Evolutionary conservation across 2,113 vertebrate species (phyloP), one percentile per base, ranked within the genome.

Genomic region (Nestor notabilis): DNA sequence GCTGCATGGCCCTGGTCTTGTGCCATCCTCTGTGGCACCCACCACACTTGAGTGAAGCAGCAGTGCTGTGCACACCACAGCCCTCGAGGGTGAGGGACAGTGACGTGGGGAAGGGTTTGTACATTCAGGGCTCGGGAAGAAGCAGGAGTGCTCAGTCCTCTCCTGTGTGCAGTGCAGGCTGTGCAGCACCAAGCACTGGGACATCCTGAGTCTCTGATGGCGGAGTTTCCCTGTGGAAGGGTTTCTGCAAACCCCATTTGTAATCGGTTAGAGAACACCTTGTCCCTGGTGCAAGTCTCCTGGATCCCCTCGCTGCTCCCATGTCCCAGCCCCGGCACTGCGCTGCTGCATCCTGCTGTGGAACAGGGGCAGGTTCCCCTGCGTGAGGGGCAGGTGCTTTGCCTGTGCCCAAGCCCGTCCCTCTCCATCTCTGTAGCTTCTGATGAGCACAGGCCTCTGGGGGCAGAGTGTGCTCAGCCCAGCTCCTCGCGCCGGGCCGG

Each of bases 131-230:
- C 33, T 87, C 31, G 24, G 53, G 81, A 71, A 31, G 50, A 43
- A 35, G 2, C 5, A 1, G 7, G 17, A 64, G 17, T 28, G 4
- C 10, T 47, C 23, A 17, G 7, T 46, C 33, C n/a, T 53, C 44
- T 61, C 11, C 29, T 6, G 3, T 58, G 58, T 37, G 31, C 52
- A 53, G 49, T 17, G 53, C 17, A 18, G 56, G 41, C 63, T 58
- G 17, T 19, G 52, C 4, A 76, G 49, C 60, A 50, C 39, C 0
- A 12, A 83, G 29, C 41, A 79, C 14, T 83, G 61, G 46, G 33
- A 43, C 17, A 41, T 52, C 14, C 35, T 0, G 2, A 21, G 28
- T n/a, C n/a, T 31, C 1, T 14, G 47, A 25, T 1, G 7, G 29
- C 11, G 23, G 50, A 66, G 56, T 20, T 55, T 79, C 63, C 47